phyloP scores from a whole-genome alignment of 2,797 vertebrate genomes.

The Oreochromis mossambicus region DNA sequence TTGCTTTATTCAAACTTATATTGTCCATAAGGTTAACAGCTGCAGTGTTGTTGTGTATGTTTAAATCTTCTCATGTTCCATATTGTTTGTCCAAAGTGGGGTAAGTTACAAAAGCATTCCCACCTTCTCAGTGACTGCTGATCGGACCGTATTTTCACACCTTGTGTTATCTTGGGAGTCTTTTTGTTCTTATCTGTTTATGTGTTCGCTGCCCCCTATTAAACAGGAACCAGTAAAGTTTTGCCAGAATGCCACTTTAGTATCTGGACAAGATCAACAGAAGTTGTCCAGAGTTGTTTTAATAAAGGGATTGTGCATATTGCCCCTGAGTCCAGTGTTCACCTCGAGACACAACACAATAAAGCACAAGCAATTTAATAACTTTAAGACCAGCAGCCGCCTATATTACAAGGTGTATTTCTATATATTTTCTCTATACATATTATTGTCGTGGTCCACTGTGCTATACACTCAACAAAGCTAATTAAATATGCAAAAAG shows the following conservation, averaged over 20 bases:
- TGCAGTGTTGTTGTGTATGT: background rate
- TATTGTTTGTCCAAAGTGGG: background rate
- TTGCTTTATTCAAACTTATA: background rate
- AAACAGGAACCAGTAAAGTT: conserved; percentile 19
- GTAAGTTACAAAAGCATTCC: background rate
- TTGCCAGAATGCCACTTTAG: conserved; percentile 19
- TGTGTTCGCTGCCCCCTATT: conserved; percentile 10
- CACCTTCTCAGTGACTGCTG: background rate
- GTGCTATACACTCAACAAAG: background rate
- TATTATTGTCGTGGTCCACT: conserved; percentile 11
- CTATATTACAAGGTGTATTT: background rate
- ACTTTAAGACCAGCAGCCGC: conserved; percentile 1
- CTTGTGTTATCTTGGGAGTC: background rate
- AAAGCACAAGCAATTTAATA: conserved; percentile 36
- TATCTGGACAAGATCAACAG: conserved; percentile 12
- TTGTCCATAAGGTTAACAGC: background rate
- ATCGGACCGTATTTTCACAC: background rate
- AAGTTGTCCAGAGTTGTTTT: conserved; percentile 27
- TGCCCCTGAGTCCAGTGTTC: conserved; percentile 2
- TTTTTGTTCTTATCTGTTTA: conserved; percentile 15
- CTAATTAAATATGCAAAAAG: conserved; percentile 40
- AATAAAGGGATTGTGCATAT: conserved; percentile 46
- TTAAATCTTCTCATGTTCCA: background rate
- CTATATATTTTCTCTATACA: background rate
- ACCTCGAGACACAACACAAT: conserved; percentile 37